phyloP scores from a whole-genome alignment of 1,140 invertebrate species.

The Heliconius melpomene region DNA sequence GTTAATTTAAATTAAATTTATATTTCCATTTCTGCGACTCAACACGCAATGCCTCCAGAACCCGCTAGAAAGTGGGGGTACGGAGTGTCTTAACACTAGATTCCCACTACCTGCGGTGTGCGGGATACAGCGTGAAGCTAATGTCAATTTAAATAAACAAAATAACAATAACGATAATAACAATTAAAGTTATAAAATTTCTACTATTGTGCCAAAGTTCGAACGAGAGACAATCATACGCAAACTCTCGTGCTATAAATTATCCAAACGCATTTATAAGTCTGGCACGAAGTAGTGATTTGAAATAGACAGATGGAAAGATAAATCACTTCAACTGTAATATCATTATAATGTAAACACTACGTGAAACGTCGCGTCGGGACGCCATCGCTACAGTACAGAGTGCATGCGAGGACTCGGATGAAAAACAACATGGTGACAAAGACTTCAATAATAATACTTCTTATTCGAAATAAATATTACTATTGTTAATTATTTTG shows the following conservation, averaged over 20 bases:
- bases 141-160: background rate
- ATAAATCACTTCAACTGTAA: slow-evolving; percentile 63
- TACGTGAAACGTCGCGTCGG: slow-evolving; percentile 44
- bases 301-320: slow-evolving; percentile 41
- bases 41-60: too few species aligned
- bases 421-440: slow-evolving; percentile 28
- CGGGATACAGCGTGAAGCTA: too few species aligned
- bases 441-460: background rate
- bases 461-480: background rate
- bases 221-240: slow-evolving; percentile 39
- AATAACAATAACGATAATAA: background rate
- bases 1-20: too few species aligned
- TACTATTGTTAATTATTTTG: background rate
- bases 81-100: too few species aligned
- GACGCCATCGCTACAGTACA: slow-evolving; percentile 25
- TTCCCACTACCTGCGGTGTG: too few species aligned
- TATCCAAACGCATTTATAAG: slow-evolving; percentile 51
- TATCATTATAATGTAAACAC: slow-evolving; percentile 69
- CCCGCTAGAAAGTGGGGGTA: too few species aligned
- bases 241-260: slow-evolving; percentile 52
- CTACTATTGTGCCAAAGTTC: slow-evolving; percentile 40
- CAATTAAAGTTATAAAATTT: slow-evolving; percentile 36
- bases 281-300: slow-evolving; percentile 53
- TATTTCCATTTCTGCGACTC: too few species aligned
- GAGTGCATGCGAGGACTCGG: slow-evolving; percentile 10